Percentiles rank a stretch among this genome's conserved stretches.
Conservation (phyloP, 2,113 vertebrate genomes). For the Nerophis lumbriciformis region DNA sequence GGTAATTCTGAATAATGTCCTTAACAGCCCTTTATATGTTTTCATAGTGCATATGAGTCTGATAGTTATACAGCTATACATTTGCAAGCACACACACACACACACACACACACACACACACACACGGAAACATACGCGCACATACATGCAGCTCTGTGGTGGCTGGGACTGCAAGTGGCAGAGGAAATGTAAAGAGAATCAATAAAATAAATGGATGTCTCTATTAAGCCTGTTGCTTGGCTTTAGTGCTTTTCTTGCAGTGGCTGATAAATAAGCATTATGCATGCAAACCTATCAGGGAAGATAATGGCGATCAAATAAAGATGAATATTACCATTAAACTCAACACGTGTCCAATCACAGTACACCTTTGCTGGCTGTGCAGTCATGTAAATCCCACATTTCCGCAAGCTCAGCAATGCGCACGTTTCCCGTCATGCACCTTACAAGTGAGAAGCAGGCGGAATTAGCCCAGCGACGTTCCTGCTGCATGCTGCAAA, state of each 20-base stretch:
- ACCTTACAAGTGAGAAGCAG: constrained; percentile 23
- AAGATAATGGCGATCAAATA: neutral
- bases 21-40: constrained; percentile 24
- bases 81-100: constrained; percentile 10
- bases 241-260: constrained; percentile 20
- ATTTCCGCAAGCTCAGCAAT: constrained; percentile 38
- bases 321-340: neutral
- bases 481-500: constrained; percentile 51
- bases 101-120: too few species aligned
- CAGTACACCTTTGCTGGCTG: neutral
- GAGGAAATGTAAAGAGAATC: constrained; percentile 45
- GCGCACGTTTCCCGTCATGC: constrained; percentile 31
- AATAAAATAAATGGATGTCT: constrained; percentile 54
- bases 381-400: constrained; percentile 19
- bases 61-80: constrained; percentile 42
- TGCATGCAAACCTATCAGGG: neutral
- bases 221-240: constrained; percentile 39
- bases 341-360: neutral
- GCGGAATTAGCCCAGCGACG: constrained; percentile 47
- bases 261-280: constrained; percentile 18
- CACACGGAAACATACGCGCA: neutral
- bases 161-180: constrained; percentile 18
- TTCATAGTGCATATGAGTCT: constrained; percentile 33
- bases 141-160: constrained; percentile 7
- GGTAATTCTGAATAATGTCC: too few species aligned